Evolutionary conservation across 2,113 vertebrate genomes (phyloP), one percentile per base, ranked within the genome.

Genomic region (Pseudopipra pipra): DNA sequence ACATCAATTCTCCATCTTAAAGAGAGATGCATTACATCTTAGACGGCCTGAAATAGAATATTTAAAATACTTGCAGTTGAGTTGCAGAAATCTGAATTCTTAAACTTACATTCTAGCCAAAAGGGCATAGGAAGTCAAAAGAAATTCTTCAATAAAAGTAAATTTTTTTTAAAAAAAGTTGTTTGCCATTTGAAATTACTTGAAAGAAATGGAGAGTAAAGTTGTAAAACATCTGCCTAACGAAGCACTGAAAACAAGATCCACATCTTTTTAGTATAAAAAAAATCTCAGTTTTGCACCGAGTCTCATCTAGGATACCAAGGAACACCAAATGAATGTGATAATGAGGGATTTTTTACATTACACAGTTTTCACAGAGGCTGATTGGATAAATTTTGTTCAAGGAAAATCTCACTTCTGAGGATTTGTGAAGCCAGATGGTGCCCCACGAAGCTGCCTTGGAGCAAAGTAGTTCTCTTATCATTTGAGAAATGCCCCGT

Each of bases 381-480:
- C 25, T 65, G 77, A 70, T 6, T 81, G 27, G 35, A 47, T 63
- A 81, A 9, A 56, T 77, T 80, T 96, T 74, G 41, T 84, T 89
- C 80, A 74, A 87, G 44, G 61, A 90, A 92, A 93, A 90, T 87
- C 73, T 91, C 73, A 78, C 65, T 97, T 93, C 39, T 71, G 62
- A 89, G 85, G 76, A 68, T 75, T 71, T 95, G 56, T 54, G 76
- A 91, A 92, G 77, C 80, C 95, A 97, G 86, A 96, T 96, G 95
- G 86, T 87, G 56, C 31, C 82, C 68, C 75, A 27, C 12, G 65
- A 90, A 91, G 68, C 28, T 92, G 59, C 87, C 95, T 88, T 33
- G 39, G 35, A 91, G 72, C 17, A 92, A 93, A 94, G 30, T 12
- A 59, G 86, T 55, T 91, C 33, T 52, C 59, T 80, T 35, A 77